Base-by-base conservation (phyloP, 1,140 invertebrate species). In the Zaprionus tsacasi region DNA sequence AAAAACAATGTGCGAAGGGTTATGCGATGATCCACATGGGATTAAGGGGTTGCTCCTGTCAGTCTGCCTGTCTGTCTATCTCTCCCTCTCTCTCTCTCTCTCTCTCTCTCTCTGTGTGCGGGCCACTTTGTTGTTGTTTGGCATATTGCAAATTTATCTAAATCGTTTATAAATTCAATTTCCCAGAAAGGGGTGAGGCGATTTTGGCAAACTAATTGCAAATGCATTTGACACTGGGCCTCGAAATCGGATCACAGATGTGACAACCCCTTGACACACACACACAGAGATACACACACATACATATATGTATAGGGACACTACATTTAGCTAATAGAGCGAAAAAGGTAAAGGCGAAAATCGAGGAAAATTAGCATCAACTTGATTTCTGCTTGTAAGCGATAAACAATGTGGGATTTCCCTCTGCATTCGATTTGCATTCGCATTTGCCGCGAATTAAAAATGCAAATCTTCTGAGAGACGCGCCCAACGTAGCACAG, bases 161-260 rank as follows among this genome's bases (percentile, higher is more conserved):
- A 88, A 87, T 88, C 80, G 83, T 72, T 87, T 88, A 76, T 80
- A 87, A 82, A 87, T 87, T 77, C 82, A 79, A 73, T 79, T 81
- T 73, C 60, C 40, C 54, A 58, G 35, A 40, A 64, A 64, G 59
- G 69, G 48, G 69, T 55, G 50, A 66, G 59, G 36, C 63, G 70
- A 67, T 73, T 59, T 85, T 83, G 69, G 82, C 79, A 50, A 82
- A 81, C 83, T 88, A 89, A 88, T 88, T 88, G 85, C 83, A 60
- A 83, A 89, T 89, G 78, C 85, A 88, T 88, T 87, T 71, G 69
- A 79, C 74, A 79, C 69, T 82, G 36, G 69, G 69, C 17, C 38
- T n/a, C 21, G 35, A 45, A 76, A 76, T 76, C 68, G 73, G 73
- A 76, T 75, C 72, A 71, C 68, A 70, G 45, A 59, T 66, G 30